These are phyloP conservation scores for Apomyelois bistriatella DNA, from an alignment of 2,888 invertebrate genomes.

Conservation along the genomic window DNA sequence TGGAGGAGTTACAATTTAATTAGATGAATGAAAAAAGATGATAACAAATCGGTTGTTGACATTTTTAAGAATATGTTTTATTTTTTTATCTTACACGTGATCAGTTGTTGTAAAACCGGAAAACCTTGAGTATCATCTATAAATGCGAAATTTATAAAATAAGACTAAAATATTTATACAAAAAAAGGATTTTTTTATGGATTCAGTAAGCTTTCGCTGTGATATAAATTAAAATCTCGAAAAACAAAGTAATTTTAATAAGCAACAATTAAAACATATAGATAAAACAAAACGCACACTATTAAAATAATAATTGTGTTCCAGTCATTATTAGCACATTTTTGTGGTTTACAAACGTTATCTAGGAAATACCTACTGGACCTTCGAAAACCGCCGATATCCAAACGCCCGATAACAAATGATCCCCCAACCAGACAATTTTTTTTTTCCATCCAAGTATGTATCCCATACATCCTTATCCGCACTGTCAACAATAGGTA, in stretches of 20 bases:
- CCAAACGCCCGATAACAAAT: background rate
- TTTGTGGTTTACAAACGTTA: too few species aligned
- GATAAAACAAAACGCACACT: background rate
- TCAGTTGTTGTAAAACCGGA: background rate
- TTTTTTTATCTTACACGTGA: background rate
- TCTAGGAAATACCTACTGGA: background rate
- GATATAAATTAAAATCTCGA: too few species aligned
- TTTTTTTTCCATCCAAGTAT: background rate
- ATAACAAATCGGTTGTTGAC: background rate
- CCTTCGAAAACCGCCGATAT: background rate
- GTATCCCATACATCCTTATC: conserved; percentile 1
- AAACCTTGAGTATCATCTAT: background rate
- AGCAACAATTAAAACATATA: background rate
- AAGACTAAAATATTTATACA: too few species aligned
- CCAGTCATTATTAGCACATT: too few species aligned
- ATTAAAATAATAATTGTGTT: too few species aligned
- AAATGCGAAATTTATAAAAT: too few species aligned
- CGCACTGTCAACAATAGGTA: conserved; percentile 16
- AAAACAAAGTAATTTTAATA: too few species aligned
- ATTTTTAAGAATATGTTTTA: background rate
- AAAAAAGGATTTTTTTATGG: too few species aligned
- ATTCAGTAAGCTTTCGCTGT: too few species aligned
- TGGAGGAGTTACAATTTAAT: background rate
- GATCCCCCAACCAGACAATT: conserved; percentile 1
- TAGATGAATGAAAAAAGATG: background rate